Base-by-base conservation (phyloP, 2,888 invertebrate species). In the Himalopsyche tibetana region DNA sequence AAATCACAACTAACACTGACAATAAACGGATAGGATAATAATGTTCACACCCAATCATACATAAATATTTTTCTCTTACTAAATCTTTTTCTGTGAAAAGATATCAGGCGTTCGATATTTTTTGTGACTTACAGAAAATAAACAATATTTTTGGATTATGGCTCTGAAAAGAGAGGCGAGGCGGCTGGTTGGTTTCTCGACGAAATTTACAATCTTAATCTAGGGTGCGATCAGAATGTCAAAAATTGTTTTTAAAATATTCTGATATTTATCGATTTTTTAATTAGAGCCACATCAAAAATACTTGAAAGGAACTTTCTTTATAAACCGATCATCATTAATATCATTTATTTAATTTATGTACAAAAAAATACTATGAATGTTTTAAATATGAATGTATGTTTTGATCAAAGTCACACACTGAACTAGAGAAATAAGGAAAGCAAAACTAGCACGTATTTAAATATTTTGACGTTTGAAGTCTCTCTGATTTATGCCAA, bases 101-200 rank as follows among this genome's bases (percentile, higher is more conserved):
- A 63, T 5, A 63, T 63, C 63, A 63, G 63, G 19, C 63, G 63
- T 63, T 28, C n/a, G 19, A 63, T 63, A 63, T 63, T 63, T 63
- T 63, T 63, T 63, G 63, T 63, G 63, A 63, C 63, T 63, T 63
- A 51, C 51, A 63, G 63, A 63, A 63, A n/a, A 63, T 63, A 63
- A 28, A 63, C 63, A 63, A 63, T 63, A 63, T 63, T 63, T 63
- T 63, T 63, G 28, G 63, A 63, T 19, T 63, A 63, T 63, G 63
- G 11, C 11, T 28, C 63, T 63, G 63, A 63, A 63, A 63, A 63
- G n/a, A 63, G 63, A 19, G 63, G 19, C 63, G 63, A 19, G 63
- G 19, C 63, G 63, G 63, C 63, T 63, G 63, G 63, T 19, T 63
- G 63, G 28, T 63, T 63, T 63, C 19, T 63, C 28, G 63, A 28